These are phyloP conservation scores for Raphicerus campestris DNA, from an alignment of 2,113 vertebrate genomes.

Conservation along the genomic window DNA sequence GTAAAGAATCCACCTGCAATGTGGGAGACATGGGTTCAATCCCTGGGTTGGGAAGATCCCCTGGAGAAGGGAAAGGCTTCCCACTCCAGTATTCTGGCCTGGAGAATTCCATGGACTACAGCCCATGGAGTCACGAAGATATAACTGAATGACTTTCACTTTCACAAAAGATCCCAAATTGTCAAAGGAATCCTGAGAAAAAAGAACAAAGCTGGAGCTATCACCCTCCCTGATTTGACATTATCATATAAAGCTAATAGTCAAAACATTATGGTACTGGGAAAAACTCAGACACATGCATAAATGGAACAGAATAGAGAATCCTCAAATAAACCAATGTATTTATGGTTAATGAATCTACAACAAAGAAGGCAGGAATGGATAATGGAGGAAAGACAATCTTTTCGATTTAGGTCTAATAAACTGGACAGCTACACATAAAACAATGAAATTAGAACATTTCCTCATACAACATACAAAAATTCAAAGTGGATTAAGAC, in stretches of 20 bases:
- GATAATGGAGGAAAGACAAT: not conserved
- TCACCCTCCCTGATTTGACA: not conserved
- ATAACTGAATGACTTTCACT: rapidly evolving
- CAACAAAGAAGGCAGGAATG: not conserved
- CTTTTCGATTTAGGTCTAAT: not conserved
- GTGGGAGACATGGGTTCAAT: not conserved
- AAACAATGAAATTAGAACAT: not conserved
- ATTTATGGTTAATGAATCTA: not conserved
- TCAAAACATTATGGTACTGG: not conserved
- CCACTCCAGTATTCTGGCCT: not conserved
- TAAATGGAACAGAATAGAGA: not conserved
- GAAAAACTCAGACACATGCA: not conserved
- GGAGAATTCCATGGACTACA: not conserved
- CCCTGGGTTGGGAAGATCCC: not conserved
- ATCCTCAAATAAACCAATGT: not conserved
- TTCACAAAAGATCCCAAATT: not conserved
- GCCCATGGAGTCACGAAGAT: not conserved
- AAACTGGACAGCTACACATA: not conserved
- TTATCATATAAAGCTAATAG: not conserved
- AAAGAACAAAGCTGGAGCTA: not conserved
- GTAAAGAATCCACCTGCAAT: not conserved
- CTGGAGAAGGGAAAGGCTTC: not conserved
- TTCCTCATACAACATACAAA: not conserved
- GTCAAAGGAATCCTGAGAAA: not conserved
- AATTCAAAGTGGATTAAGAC: not conserved